Evolutionary conservation across 2,113 vertebrate species (phyloP), one percentile per base, ranked within the genome.

Genomic region (Azemiops feae): DNA sequence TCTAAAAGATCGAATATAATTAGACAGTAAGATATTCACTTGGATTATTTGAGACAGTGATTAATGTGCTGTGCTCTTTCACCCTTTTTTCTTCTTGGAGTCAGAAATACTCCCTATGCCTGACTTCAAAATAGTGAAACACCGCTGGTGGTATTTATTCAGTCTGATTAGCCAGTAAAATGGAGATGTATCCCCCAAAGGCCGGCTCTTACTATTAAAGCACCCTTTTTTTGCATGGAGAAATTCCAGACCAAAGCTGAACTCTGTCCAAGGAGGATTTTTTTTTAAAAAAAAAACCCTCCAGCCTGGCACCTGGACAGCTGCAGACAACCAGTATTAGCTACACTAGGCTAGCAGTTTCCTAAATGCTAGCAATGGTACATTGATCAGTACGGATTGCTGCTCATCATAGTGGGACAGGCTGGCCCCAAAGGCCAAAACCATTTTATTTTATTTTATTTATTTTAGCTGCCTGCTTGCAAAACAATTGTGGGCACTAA

Each of bases 1-100:
- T 96, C 94, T 88, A 95, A 96, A 97, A 97, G 94, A 96, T 96
- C 95, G 96, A 96, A 97, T 97, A 96, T 95, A 96, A 97, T 96
- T 95, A 92, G 94, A 97, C 94, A 94, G 95, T 96, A 96, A 95
- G 94, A 96, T 95, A 96, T 94, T 96, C 96, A 90, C 89, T 95
- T 94, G 91, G 93, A 97, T 94, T 95, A 94, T 93, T 90, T n/a
- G 18, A 6, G 87, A 95, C 90, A 96, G 18, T 97, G 94, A 97
- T 97, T 97, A 97, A 98, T 93, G 93, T 1, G 55, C 50, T 95
- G 45, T 54, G 39, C 92, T 94, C 91, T 89, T 93, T 87, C 23
- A 16, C 88, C 94, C 8, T 7, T 87, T 92, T 94, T 96, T 93
- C 92, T 96, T 95, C 89, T 93, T 95, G 95, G 90, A 94, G 94